phyloP scores from a whole-genome alignment of 1,140 invertebrate genomes.

The Pygmarrhopalites habei region DNA sequence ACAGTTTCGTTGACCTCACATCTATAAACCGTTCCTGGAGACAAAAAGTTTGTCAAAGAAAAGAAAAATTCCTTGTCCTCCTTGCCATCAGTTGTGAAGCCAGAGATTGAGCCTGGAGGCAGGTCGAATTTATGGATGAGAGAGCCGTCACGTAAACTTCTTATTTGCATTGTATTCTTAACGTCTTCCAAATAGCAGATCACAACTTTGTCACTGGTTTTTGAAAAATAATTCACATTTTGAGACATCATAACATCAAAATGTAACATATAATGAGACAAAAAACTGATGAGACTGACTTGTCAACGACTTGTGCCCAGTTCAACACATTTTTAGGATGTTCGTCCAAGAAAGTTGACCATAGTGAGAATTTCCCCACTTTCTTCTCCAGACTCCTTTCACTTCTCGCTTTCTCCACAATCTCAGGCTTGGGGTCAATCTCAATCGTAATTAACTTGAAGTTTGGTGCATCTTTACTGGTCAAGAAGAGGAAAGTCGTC shows the following conservation, averaged over 20 bases:
- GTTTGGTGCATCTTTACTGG: constrained; percentile 21
- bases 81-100: constrained; percentile 52
- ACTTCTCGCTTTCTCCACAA: constrained; percentile 59
- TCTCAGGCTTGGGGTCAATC: neutral
- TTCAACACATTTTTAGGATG: constrained; percentile 80
- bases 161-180: constrained; percentile 66
- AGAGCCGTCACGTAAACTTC: constrained; percentile 65
- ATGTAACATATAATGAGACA: neutral
- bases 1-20: constrained; percentile 65
- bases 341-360: constrained; percentile 73
- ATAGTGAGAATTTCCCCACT: constrained; percentile 51
- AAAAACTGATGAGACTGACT: constrained; percentile 36
- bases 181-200: constrained; percentile 89
- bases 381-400: constrained; percentile 69
- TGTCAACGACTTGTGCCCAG: constrained; percentile 71
- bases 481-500: constrained; percentile 18
- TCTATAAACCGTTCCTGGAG: constrained; percentile 80
- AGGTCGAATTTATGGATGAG: constrained; percentile 60
- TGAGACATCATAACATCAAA: neutral
- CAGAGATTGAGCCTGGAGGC: constrained; percentile 76
- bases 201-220: constrained; percentile 64
- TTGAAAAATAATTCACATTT: neutral
- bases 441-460: constrained; percentile 26
- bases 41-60: constrained; percentile 84
- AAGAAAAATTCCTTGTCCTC: constrained; percentile 87